Percentiles rank a stretch among this genome's conserved stretches.
phyloP scores from a whole-genome alignment of 2,797 vertebrate genomes.

The Anguilla obscura region DNA sequence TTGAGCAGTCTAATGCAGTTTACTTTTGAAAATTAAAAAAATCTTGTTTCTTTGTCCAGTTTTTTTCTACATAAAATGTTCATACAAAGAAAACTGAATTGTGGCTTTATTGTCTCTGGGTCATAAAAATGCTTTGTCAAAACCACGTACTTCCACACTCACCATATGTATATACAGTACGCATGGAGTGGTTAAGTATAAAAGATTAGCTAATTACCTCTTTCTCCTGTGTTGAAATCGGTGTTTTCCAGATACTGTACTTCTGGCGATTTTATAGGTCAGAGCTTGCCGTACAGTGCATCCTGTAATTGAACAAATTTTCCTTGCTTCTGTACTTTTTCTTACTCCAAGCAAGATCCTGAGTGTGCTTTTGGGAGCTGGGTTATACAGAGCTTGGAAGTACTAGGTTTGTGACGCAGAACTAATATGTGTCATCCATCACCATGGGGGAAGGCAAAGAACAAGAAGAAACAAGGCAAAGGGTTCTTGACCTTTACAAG shows the following conservation, averaged over 20 bases:
- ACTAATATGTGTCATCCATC: not conserved
- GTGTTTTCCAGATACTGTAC: not conserved
- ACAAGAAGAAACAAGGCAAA: no score
- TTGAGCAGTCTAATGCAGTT: no score
- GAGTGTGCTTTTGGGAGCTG: not conserved
- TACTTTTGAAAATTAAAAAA: no score
- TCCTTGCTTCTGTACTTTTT: not conserved
- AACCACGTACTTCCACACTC: no score
- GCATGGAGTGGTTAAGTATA: not conserved
- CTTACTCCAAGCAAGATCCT: not conserved
- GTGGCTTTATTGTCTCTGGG: no score
- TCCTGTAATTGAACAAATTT: no score
- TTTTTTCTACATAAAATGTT: no score
- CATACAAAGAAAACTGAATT: no score
- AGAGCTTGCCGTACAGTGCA: not conserved
- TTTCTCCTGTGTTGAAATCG: not conserved
- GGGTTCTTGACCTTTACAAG: no score
- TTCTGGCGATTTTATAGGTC: not conserved
- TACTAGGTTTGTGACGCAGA: not conserved
- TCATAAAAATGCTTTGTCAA: no score
- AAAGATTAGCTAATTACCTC: not conserved
- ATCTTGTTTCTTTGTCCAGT: no score
- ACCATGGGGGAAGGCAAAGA: not conserved
- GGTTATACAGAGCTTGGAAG: not conserved
- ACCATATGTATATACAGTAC: no score